phyloP scores from a whole-genome alignment of 2,888 invertebrate genomes.

The Drosophila kokeensis region DNA sequence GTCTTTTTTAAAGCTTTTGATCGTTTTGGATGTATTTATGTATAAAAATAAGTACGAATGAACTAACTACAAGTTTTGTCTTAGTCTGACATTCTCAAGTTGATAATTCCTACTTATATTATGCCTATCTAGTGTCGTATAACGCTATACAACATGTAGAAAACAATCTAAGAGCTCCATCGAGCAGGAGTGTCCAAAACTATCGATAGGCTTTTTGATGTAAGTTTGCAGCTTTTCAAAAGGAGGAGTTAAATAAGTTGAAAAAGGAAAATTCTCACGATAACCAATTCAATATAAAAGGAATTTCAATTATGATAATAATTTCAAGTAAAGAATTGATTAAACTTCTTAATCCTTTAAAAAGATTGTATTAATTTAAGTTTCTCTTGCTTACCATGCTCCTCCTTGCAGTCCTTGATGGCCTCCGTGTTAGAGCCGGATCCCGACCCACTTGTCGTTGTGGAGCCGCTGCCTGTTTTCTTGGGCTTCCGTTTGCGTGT shows the following conservation, averaged over 20 bases:
- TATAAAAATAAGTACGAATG: too few relatives aligned
- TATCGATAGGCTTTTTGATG: background rate
- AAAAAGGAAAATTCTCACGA: background rate
- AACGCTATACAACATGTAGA: too few relatives aligned
- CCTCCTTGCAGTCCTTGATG: slow-evolving; percentile 81
- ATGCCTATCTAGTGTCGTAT: too few relatives aligned
- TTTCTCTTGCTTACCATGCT: slow-evolving; percentile 56
- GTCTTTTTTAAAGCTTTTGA: too few relatives aligned
- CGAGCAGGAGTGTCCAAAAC: too few relatives aligned
- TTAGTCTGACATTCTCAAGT: too few relatives aligned
- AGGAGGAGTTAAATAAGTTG: background rate
- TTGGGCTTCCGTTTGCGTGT: slow-evolving; percentile 97
- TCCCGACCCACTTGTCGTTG: slow-evolving; percentile 47
- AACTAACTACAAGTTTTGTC: too few relatives aligned
- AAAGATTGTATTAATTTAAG: background rate
- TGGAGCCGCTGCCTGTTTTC: slow-evolving; percentile 87
- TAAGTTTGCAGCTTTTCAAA: background rate
- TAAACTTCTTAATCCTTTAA: background rate
- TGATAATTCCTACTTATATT: too few relatives aligned
- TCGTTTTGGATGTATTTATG: too few relatives aligned
- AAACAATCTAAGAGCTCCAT: too few relatives aligned
- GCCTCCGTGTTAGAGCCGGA: slow-evolving; percentile 54
- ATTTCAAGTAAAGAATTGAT: background rate
- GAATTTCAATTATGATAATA: background rate
- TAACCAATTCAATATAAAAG: background rate